These are phyloP conservation scores for Misgurnus mizolepis DNA, from an alignment of 2,113 vertebrate genomes.

Conservation along the genomic window DNA sequence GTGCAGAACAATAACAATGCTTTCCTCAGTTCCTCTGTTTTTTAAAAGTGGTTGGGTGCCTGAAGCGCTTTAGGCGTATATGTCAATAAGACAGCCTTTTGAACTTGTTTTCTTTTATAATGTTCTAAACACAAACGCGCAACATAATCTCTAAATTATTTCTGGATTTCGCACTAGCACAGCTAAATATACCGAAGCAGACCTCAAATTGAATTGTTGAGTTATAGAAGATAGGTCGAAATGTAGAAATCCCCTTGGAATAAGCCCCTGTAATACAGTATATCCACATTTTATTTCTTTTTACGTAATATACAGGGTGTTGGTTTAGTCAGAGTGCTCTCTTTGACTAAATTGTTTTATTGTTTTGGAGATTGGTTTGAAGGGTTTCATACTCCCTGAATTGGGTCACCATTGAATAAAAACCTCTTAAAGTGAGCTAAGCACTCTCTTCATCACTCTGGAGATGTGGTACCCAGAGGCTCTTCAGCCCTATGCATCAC, in stretches of 20 bases:
- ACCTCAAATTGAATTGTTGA: slow-evolving; percentile 5
- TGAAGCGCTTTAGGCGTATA: slow-evolving; percentile 9
- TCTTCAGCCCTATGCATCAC: slow-evolving; percentile 6
- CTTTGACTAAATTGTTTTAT: not conserved
- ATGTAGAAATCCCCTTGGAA: not conserved
- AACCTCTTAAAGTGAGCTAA: not conserved
- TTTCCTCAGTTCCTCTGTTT: not conserved
- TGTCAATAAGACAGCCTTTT: slow-evolving; percentile 32
- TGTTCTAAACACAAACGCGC: not conserved
- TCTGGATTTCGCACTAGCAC: slow-evolving; percentile 8
- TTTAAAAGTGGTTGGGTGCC: slow-evolving; percentile 4
- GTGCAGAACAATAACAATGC: not conserved
- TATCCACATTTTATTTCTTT: not conserved
- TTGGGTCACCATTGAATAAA: not conserved
- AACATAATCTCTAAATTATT: slow-evolving; percentile 28
- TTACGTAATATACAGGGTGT: not conserved
- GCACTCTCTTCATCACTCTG: not conserved
- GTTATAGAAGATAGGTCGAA: not conserved
- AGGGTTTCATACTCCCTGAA: not conserved
- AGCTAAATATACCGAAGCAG: slow-evolving; percentile 15
- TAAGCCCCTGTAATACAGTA: not conserved
- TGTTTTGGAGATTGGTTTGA: not conserved
- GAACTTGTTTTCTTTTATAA: slow-evolving; percentile 22
- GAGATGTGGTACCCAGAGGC: not conserved
- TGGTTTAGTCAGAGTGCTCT: not conserved